Base-by-base conservation (phyloP, 92 coral and sea anemone species). In the Parazoanthus swiftii region DNA sequence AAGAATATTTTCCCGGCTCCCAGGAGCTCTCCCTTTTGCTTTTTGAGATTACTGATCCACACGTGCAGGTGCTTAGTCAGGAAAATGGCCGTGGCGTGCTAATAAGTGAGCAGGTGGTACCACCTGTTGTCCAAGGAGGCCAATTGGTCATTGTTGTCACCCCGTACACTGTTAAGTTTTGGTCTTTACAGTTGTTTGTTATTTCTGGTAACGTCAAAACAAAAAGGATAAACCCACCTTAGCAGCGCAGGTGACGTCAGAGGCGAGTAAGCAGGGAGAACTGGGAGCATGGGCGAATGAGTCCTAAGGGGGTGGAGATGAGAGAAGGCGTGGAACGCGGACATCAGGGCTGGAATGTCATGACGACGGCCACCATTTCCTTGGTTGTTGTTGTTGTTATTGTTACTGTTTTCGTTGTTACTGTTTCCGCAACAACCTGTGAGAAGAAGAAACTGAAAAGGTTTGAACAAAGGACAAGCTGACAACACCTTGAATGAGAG, bases 401-500 rank as follows among this genome's bases (percentile, higher is more conserved):
- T 4, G 2, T 37, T 74, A 23, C n/a, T 21, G 42, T 82, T 81
- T 23, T 43, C 29, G 63, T 82, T 68, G 8, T 8, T 72, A 39
- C 71, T 70, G 33, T 39, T 82, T 70, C 77, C 87, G 44, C 78
- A 84, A 10, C 78, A 84, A 50, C 87, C 87, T 70, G 23, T 13
- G 44, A 37, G 15, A 15, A 18, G 18, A 36, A 35, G 18, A 26
- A 74, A 11, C 1, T 48, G 11, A 48, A 36, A 37, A 74, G 7
- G 9, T 10, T 6, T 33, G 44, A 18, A 1, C 20, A 54, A 13
- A 13, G 59, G 59, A 54, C 59, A 54, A 54, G 3, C 2, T 54
- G 59, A 15, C 3, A 54, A 15, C 59, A 46, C 51, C 51, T 1
- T 8, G 8, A 46, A 46, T 46, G 51, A 46, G 9, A 46, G 51